Base-by-base conservation (phyloP, 2,888 invertebrate genomes). In the Anorthoa munda region DNA sequence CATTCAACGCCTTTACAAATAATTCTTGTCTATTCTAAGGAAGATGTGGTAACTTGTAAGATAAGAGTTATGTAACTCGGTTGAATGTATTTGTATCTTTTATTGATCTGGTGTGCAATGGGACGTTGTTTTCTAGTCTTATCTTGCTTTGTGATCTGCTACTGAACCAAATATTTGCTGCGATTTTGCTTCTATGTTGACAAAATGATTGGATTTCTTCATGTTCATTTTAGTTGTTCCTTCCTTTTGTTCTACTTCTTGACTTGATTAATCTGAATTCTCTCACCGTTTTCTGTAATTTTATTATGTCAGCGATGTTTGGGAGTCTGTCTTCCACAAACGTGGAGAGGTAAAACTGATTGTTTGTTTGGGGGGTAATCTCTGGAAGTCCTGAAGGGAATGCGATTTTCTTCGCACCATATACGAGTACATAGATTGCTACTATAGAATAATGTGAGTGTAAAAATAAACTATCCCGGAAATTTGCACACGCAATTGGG, bases 1-100 rank as follows among this genome's bases (percentile, higher is more conserved):
- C 12, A 56, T 77, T 82, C 67, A 53, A 72, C 55, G 51, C 31
- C 46, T 67, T 81, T 60, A 46, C 61, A 65, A 66, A 73, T 59
- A 79, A 39, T 61, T 70, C 53, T 71, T 81, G 58, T 39, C 26
- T 64, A 39, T 26, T 11, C 21, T 0, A 15, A 63, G 21, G 46
- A 66, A 75, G 55, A 65, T 76, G 63, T 75, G 55, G 60, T 31
- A 63, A 66, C 59, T 75, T 31, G 60, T 31, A 63, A 66, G 58
- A 75, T 74, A 39, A 53, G 13, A 2, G 77, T 78, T 78, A 45
- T 56, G 68, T 68, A 77, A 71, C 39, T 56, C 51, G 65, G 68
- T 65, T 67, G 11, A 3, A 71, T 51, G 5, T 48, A 53, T 74
- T 26, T 75, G n/a, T 63, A 31, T 66, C 45, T 61, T 60, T 11